Conservation (phyloP, 2,113 vertebrate genomes). For the Scophthalmus maximus region DNA sequence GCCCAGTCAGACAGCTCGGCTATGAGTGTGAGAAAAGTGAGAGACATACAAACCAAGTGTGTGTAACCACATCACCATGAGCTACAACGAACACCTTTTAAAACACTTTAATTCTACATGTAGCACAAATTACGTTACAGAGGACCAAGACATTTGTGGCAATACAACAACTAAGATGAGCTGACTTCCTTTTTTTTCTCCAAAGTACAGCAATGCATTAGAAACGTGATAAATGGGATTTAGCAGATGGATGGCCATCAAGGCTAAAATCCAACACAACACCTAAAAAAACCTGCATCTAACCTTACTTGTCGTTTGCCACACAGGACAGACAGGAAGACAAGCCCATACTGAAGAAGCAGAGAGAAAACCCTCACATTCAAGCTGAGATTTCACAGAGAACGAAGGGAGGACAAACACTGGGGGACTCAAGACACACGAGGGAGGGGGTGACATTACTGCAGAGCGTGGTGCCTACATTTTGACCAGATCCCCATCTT, state of each 20-base stretch:
- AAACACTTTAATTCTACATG: constrained; percentile 14
- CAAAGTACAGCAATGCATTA: constrained; percentile 1
- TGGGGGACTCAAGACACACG: constrained; percentile 53
- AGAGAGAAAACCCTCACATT: constrained; percentile 23
- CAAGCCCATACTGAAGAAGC: constrained; percentile 31
- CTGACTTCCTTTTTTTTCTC: neutral
- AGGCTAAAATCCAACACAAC: constrained; percentile 19
- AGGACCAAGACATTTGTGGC: constrained; percentile 50
- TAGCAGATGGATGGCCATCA: neutral
- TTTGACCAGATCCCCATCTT: constrained; percentile 96
- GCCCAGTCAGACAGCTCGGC: neutral
- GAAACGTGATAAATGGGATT: constrained; percentile 16
- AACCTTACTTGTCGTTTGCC: constrained; percentile 65
- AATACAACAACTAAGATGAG: constrained; percentile 69
- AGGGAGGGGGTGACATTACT: constrained; percentile 9
- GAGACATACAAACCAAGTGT: too few relatives aligned
- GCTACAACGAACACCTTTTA: constrained; percentile 1
- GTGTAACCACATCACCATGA: constrained; percentile 8
- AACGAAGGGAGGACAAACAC: constrained; percentile 45
- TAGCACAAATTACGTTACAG: constrained; percentile 24
- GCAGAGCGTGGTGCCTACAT: constrained; percentile 84
- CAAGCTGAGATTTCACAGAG: constrained; percentile 16
- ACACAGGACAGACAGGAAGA: constrained; percentile 54
- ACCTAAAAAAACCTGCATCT: neutral
- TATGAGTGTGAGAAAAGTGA: neutral